Evolutionary conservation across 2,888 invertebrate genomes (phyloP).

Genomic region (Tromatobia lineatoria): DNA sequence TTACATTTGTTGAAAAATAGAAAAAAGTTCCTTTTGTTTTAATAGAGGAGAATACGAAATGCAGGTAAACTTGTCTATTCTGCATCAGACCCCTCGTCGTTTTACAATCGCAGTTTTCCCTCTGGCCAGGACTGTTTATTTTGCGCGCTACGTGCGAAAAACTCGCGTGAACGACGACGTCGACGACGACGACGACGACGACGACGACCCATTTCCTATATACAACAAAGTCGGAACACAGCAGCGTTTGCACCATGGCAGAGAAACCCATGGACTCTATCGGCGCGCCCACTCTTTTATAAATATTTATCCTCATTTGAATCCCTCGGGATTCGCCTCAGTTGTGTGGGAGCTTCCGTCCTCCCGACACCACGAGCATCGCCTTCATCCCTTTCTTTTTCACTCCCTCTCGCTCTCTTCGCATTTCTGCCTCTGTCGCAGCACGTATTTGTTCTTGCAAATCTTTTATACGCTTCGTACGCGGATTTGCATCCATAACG

Average conservation of each 20-base stretch:
- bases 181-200: conserved; percentile 10
- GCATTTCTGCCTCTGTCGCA: conserved; percentile 49
- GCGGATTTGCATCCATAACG: conserved; percentile 82
- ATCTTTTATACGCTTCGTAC: conserved; percentile 81
- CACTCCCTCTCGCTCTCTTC: conserved; percentile 19
- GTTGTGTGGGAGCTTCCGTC: conserved; percentile 46
- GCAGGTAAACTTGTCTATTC: conserved; percentile 45
- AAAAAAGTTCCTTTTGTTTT: neutral
- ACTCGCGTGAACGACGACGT: conserved; percentile 42
- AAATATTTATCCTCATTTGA: conserved; percentile 84
- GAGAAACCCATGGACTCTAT: conserved; percentile 62
- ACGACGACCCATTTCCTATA: conserved; percentile 42
- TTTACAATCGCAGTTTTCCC: conserved; percentile 42
- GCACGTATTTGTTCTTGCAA: conserved; percentile 82
- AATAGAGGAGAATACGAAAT: neutral
- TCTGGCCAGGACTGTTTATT: conserved; percentile 60
- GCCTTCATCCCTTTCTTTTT: conserved; percentile 21
- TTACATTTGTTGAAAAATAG: neutral
- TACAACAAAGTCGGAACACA: conserved; percentile 15
- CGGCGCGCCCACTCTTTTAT: conserved; percentile 80
- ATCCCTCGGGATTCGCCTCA: conserved; percentile 75
- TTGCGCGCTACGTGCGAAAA: conserved; percentile 60
- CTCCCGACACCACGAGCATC: conserved; percentile 45
- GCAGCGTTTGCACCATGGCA: neutral
- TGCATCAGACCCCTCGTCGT: conserved; percentile 10